phyloP scores from a whole-genome alignment of 2,113 vertebrate genomes.

The Centropristis striata region DNA sequence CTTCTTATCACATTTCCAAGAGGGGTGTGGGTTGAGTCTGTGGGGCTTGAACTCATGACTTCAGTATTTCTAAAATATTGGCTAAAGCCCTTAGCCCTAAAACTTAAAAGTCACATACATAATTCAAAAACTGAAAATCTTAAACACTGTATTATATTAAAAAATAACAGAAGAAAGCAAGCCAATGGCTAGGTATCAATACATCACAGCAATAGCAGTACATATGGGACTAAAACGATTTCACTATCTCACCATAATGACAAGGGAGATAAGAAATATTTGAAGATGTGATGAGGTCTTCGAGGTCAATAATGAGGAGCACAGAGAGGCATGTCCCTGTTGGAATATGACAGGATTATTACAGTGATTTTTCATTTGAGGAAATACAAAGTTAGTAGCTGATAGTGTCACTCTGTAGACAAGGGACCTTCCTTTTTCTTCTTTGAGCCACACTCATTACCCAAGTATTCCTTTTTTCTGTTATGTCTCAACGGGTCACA shows the following conservation, averaged over 20 bases:
- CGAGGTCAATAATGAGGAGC: neutral
- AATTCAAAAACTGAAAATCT: no score
- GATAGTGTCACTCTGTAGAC: neutral
- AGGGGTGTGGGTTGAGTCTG: neutral
- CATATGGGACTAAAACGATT: neutral
- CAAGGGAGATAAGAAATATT: neutral
- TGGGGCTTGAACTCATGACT: neutral
- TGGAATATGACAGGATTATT: neutral
- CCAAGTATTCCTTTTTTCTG: neutral
- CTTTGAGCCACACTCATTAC: neutral
- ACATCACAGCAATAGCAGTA: no score
- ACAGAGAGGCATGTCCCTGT: neutral
- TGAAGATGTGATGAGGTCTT: neutral
- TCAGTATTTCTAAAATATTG: no score
- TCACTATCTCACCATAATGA: neutral
- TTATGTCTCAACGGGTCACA: neutral
- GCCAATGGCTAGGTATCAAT: no score
- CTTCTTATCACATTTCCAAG: neutral
- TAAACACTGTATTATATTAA: no score
- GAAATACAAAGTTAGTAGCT: neutral
- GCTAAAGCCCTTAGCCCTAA: no score
- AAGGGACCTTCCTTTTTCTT: neutral
- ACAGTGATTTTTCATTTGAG: slow-evolving; percentile 1
- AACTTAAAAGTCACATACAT: no score
- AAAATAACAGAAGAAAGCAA: no score